Evolutionary conservation across 2,797 vertebrate species (phyloP).

Genomic region (Epinephelus awoara): DNA sequence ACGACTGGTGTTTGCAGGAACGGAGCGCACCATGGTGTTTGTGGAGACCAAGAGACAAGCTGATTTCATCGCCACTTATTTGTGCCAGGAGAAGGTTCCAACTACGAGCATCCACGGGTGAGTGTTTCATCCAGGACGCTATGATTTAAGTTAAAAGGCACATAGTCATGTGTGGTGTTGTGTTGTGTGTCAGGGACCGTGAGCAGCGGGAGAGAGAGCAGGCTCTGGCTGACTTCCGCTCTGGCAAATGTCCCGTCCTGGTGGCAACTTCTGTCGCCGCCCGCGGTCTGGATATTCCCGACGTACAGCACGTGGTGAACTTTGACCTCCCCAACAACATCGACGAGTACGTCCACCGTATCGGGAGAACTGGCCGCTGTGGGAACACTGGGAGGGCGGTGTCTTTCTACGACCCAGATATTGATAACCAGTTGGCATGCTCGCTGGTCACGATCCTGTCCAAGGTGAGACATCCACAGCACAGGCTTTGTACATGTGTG

Average conservation of each 20-base stretch:
- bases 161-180: accelerated
- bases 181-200: slow-evolving; percentile 85
- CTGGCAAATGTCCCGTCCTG: slow-evolving; percentile 90
- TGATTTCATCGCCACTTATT: slow-evolving; percentile 92
- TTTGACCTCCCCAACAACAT: slow-evolving; percentile 92
- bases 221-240: slow-evolving; percentile 91
- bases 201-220: slow-evolving; percentile 93
- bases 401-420: slow-evolving; percentile 90
- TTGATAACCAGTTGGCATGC: slow-evolving; percentile 78
- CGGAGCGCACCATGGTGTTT: slow-evolving; percentile 94
- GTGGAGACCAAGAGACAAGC: slow-evolving; percentile 95
- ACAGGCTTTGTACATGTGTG: background rate
- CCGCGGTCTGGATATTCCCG: slow-evolving; percentile 94
- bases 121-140: background rate
- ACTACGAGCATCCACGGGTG: slow-evolving; percentile 98
- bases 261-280: slow-evolving; percentile 97
- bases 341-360: slow-evolving; percentile 96
- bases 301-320: slow-evolving; percentile 96
- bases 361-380: slow-evolving; percentile 95
- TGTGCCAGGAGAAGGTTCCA: slow-evolving; percentile 93
- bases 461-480: slow-evolving; percentile 76
- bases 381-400: slow-evolving; percentile 92
- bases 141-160: accelerated
- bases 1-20: slow-evolving; percentile 75
- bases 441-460: slow-evolving; percentile 90